Evolutionary conservation across 2,888 invertebrate species (phyloP), one percentile per base, ranked within the genome.

Genomic region (Meiosimyza platycephala): DNA sequence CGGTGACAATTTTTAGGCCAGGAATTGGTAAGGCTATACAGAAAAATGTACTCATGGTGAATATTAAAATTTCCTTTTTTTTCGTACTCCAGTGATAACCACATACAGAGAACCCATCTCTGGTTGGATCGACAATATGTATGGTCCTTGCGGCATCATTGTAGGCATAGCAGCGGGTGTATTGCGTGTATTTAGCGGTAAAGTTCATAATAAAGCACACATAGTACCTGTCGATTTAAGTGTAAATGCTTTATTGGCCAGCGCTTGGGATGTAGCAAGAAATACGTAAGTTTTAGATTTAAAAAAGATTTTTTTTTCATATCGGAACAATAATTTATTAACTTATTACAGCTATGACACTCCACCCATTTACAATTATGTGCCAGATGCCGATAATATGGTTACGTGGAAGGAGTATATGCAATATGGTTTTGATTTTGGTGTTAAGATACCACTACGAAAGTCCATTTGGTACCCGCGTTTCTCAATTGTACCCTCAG

Each of bases 351-450:
- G 84, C 18, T 84, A 84, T 69, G 85, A 84, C 52, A 74, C 77
- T 50, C 82, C 85, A 47, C 84, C 84, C 57, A 83, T 84, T 62
- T 97, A 94, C 88, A 97, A 98, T 88, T 96, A 93, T 87, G 94
- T 96, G 6, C 94, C 97, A 1, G 94, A 96, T 3, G 89, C 89
- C 5, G 92, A 95, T 76, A 95, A 96, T 83, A 92, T 93, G 18
- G 88, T 97, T 68, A 93, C 92, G 0, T 98, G 97, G 97, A 90
- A 89, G 0, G 90, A 94, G 72, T 94, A 94, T 81, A 89, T 84
- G 80, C 75, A 82, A 68, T 80, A 78, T 65, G 84, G 84, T 47
- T 84, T 81, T 13, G 79, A 82, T 74, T 89, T 91, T 77, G 90
- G 92, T 7, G 82, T 89, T 9, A 83, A 87, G 62, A 89, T 89